These are phyloP conservation scores for Chloromyia formosa DNA, from an alignment of 2,888 invertebrate genomes.

Conservation along the genomic window DNA sequence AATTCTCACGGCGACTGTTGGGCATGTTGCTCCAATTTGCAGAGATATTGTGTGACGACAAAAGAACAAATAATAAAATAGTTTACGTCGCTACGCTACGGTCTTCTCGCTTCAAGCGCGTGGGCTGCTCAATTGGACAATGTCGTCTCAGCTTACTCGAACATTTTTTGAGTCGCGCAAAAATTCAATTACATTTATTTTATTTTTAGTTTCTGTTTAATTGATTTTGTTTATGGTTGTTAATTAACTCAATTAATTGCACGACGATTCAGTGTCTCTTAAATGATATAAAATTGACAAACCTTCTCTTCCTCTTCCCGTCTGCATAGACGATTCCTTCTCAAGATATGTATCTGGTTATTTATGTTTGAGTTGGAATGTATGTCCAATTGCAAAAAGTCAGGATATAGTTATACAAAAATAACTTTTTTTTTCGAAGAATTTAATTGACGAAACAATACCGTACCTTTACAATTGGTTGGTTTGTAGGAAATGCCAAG, in stretches of 20 bases:
- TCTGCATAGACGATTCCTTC: no score
- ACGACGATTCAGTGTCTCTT: conserved; percentile 13
- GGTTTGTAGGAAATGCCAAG: background rate
- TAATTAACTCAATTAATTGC: background rate
- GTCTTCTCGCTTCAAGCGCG: background rate
- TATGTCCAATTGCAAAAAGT: no score
- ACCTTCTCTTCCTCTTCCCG: conserved; percentile 27
- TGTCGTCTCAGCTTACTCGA: background rate
- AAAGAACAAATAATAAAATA: background rate
- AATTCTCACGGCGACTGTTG: conserved; percentile 44
- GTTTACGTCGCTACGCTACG: conserved; percentile 7
- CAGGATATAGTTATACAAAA: no score
- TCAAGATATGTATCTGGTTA: no score
- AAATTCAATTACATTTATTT: no score
- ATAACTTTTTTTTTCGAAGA: no score
- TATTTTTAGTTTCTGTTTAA: background rate
- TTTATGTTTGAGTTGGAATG: no score
- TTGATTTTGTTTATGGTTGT: background rate
- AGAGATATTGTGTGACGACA: no score
- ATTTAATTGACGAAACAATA: no score
- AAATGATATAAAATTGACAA: conserved; percentile 16
- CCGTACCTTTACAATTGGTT: no score
- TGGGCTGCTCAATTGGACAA: background rate
- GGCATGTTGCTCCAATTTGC: conserved; percentile 29
- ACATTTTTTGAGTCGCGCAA: conserved; percentile 24